Evolutionary conservation across 2,888 invertebrate species (phyloP).

Genomic region (Deilephila elpenor): DNA sequence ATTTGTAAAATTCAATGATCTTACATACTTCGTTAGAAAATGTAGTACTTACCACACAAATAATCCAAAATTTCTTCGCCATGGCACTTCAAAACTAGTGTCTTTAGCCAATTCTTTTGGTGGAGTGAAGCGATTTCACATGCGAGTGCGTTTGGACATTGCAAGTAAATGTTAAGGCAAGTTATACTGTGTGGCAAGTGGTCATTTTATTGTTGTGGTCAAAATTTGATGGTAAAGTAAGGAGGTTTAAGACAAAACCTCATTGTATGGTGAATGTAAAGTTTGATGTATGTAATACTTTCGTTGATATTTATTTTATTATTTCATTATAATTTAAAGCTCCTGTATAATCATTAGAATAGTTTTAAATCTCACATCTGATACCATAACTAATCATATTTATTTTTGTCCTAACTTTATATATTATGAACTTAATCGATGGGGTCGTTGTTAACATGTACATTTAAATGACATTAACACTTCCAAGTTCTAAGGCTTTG

Average conservation of each 20-base stretch:
- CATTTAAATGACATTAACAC: too few relatives aligned
- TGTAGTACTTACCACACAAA: background rate
- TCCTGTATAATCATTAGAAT: too few relatives aligned
- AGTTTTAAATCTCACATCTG: too few relatives aligned
- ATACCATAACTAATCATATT: too few relatives aligned
- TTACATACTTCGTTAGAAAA: too few relatives aligned
- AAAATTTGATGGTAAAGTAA: background rate
- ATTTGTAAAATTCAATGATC: too few relatives aligned
- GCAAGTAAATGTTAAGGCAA: slow-evolving; percentile 12
- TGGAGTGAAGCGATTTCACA: slow-evolving; percentile 12
- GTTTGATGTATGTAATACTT: background rate
- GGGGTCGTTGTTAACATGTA: too few relatives aligned
- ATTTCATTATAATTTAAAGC: background rate
- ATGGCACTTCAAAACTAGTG: slow-evolving; percentile 5
- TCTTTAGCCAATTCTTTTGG: background rate
- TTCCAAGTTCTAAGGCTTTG: too few relatives aligned
- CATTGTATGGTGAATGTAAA: background rate
- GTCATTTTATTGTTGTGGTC: slow-evolving; percentile 23
- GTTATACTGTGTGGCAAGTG: slow-evolving; percentile 25
- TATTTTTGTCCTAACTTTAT: too few relatives aligned
- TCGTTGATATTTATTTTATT: background rate
- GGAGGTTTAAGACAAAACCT: slow-evolving; percentile 10
- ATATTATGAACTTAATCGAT: too few relatives aligned
- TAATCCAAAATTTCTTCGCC: slow-evolving; percentile 1
- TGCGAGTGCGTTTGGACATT: slow-evolving; percentile 10